Evolutionary conservation across 2,113 vertebrate species (phyloP), one percentile per base, ranked within the genome.

Genomic region (Colistium nudipinnis): DNA sequence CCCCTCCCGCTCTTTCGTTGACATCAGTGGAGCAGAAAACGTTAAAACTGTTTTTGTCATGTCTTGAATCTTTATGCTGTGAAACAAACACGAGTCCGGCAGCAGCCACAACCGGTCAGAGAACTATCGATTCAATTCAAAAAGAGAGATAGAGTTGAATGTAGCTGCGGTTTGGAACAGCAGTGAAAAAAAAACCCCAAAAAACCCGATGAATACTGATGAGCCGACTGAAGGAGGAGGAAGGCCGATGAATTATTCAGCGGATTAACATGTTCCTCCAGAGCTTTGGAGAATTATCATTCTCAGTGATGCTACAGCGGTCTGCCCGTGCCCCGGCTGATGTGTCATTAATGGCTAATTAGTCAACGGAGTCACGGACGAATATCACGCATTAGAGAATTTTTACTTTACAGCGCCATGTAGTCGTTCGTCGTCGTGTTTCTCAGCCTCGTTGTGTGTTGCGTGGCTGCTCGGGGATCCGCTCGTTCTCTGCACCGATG

Each of bases 331-430:
- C 62, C 11, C 20, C 56, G 70, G 66, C 73, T 69, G 57, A 63
- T 28, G 67, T 62, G 67, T 82, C 78, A 84, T 88, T 85, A 74
- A 80, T 83, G 76, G 45, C 76, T 78, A 78, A 89, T 89, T 71
- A 84, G 52, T 70, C 62, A 44, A 65, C 19, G 51, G 57, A 74
- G 39, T 55, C 4, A 4, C 43, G 36, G 65, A 20, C 33, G 65
- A 62, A 41, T 41, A 56, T 38, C 11, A 28, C 10, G 0, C 41
- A 51, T 80, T 82, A 62, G 63, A 63, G 47, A 72, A 61, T 62
- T 30, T 20, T 30, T 20, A 64, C 64, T 73, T 62, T 1, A 82
- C 65, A 61, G 35, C 14, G 24, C 66, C 28, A 53, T 68, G 68
- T n/a, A n/a, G n/a, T n/a, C n/a, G n/a, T n/a, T n/a, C n/a, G n/a